Percentiles rank a stretch among this genome's conserved stretches.
These are phyloP conservation scores for Thymelicus lineola DNA, from an alignment of 2,888 invertebrate species.

Conservation along the genomic window DNA sequence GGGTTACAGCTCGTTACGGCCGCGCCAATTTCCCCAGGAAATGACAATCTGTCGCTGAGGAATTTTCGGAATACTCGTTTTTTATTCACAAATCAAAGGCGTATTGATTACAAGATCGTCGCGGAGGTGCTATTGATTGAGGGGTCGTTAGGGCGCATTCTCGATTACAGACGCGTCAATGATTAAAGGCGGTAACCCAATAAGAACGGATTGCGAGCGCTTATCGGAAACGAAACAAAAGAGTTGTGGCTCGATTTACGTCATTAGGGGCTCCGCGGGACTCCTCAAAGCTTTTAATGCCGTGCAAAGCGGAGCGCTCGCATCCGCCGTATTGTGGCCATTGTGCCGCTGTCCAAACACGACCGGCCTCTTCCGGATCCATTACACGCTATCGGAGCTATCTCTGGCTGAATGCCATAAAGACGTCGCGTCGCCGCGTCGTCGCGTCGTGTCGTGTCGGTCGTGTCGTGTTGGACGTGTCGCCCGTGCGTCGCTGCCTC, in stretches of 20 bases:
- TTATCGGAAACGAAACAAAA: conserved; percentile 72
- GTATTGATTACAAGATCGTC: conserved; percentile 70
- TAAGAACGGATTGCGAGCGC: conserved; percentile 66
- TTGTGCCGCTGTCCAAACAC: conserved; percentile 65
- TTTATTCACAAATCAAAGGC: conserved; percentile 70
- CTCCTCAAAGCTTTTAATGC: conserved; percentile 60
- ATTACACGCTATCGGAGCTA: conserved; percentile 52
- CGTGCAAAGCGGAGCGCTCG: conserved; percentile 52
- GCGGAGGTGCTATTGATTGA: conserved; percentile 60
- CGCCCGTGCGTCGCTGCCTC: no score
- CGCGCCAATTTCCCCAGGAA: conserved; percentile 39
- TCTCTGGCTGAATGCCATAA: conserved; percentile 23
- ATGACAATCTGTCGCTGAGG: conserved; percentile 35
- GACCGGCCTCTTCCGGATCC: conserved; percentile 56
- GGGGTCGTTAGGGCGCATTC: conserved; percentile 58
- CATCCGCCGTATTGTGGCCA: conserved; percentile 65
- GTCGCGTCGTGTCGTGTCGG: no score
- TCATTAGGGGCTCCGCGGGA: conserved; percentile 66
- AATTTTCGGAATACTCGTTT: conserved; percentile 48
- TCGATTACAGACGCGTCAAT: conserved; percentile 61
- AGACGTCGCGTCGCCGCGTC: not conserved
- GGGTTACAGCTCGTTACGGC: conserved; percentile 33
- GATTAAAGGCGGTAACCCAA: conserved; percentile 81
- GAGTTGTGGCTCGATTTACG: conserved; percentile 73
- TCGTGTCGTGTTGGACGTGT: no score